phyloP scores from a whole-genome alignment of 2,888 invertebrate species.

The Darwinula stevensoni region DNA sequence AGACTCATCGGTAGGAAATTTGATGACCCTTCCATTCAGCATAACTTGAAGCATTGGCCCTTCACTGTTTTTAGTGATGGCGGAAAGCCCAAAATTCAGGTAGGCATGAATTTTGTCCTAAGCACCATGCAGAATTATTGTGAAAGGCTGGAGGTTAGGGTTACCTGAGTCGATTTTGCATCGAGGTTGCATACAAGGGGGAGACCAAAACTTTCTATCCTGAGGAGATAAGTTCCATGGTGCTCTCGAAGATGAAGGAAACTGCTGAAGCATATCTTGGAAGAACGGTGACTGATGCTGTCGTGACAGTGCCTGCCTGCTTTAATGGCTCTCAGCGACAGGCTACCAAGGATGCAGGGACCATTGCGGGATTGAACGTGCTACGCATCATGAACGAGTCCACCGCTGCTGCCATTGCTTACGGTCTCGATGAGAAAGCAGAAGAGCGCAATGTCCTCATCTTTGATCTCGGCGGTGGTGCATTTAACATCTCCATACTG shows the following conservation, averaged over 20 bases:
- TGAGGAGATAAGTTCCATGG: too few species aligned
- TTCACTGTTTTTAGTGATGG: constrained; percentile 21
- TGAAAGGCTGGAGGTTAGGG: too few species aligned
- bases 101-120: too few species aligned
- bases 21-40: constrained; percentile 18
- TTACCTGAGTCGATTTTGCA: too few species aligned
- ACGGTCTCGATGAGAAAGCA: constrained; percentile 19
- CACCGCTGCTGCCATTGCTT: constrained; percentile 22
- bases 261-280: too few species aligned
- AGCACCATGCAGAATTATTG: too few species aligned
- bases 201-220: constrained; percentile 8
- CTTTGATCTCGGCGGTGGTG: too few species aligned
- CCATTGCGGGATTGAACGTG: constrained; percentile 19
- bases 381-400: constrained; percentile 19
- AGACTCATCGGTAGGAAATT: constrained; percentile 21
- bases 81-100: too few species aligned
- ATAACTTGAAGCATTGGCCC: constrained; percentile 32
- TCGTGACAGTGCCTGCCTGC: too few species aligned
- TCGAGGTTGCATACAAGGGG: constrained; percentile 6
- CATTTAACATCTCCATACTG: constrained; percentile 30
- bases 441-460: constrained; percentile 25
- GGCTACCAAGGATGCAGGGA: constrained; percentile 23
- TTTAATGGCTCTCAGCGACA: too few species aligned
- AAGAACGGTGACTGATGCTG: too few species aligned
- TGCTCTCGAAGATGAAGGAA: constrained; percentile 13